Base-by-base conservation (phyloP, 2,113 vertebrate species). In the Daphoenositta chrysoptera region DNA sequence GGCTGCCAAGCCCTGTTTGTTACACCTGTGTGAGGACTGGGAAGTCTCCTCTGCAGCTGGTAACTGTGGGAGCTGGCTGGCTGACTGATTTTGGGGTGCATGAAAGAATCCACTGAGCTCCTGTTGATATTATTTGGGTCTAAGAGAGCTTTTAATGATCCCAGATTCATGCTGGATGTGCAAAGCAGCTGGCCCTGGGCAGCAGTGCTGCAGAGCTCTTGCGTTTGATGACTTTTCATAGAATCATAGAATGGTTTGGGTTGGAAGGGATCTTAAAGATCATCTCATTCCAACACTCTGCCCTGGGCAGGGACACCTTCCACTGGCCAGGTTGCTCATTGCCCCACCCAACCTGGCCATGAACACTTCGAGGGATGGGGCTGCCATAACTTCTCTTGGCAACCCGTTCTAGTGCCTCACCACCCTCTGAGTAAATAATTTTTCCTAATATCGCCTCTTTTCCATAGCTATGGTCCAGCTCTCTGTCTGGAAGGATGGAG, bases 161-260 rank as follows among this genome's bases (percentile, higher is more conserved):
- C 18, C 2, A 0, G 39, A 16, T 42, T 91, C 13, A 2, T 42
- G 15, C 23, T 1, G 8, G 48, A 20, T 60, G 22, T 39, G 21
- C 30, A 15, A 17, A 63, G 33, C 16, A 42, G 58, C 39, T 60
- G 54, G 42, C 15, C 16, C 21, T 24, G 40, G 61, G 15, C 4
- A 2, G 35, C 2, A 2, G 9, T 50, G 56, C 72, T 50, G 56
- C 2, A 0, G 39, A 60, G 27, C 30, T 78, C 4, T 1, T 5
- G 4, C 58, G 53, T 86, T 70, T 24, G 42, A 17, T 89, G 72
- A 39, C 35, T 63, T 63, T 44, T 63, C 2, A 3, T 37, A 42
- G 31, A 70, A 27, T 37, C 54, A 33, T 37, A 4, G 35, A 18
- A 63, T 33, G 19, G 26, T 83, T 63, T 56, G 40, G 12, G 12